Conservation (phyloP, 35 echinoderm and acorn worm genomes). For the Eucidaris tribuloides region DNA sequence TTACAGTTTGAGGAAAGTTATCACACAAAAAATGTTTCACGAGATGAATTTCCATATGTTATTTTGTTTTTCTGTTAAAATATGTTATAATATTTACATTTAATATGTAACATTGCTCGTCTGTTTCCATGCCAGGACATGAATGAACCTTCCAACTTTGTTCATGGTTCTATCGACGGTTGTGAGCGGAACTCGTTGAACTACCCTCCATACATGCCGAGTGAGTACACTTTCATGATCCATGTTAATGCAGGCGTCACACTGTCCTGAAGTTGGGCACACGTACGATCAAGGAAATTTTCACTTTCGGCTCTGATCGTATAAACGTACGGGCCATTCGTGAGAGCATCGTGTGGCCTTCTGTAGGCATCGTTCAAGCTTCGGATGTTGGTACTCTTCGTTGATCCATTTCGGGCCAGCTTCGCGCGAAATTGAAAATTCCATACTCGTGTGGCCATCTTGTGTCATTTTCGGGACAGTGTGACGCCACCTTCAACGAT, state of each 20-base stretch:
- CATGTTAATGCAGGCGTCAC: too few relatives aligned
- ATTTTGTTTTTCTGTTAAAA: not conserved
- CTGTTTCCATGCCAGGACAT: slow-evolving; percentile 63
- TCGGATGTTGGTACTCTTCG: too few relatives aligned
- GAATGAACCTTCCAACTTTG: slow-evolving; percentile 93
- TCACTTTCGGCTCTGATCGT: too few relatives aligned
- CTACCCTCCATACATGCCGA: slow-evolving; percentile 86
- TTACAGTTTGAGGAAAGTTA: not conserved
- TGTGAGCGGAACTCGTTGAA: slow-evolving; percentile 74
- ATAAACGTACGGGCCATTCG: not conserved
- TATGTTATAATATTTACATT: not conserved
- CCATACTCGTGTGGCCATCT: too few relatives aligned
- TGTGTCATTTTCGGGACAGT: too few relatives aligned
- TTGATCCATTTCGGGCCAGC: too few relatives aligned
- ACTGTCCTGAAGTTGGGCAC: too few relatives aligned
- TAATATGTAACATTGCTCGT: not conserved
- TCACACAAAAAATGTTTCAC: too few relatives aligned
- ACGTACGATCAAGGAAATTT: not conserved
- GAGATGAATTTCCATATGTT: not conserved
- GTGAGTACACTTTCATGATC: slow-evolving; percentile 23
- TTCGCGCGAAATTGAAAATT: too few relatives aligned
- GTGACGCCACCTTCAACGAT: too few relatives aligned
- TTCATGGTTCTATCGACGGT: slow-evolving; percentile 55
- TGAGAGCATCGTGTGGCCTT: too few relatives aligned
- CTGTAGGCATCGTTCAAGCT: too few relatives aligned